A percentile compares a stretch with the other conserved stretches of the same genome.
Evolutionary conservation across 30 jellyfish, hydroid and myxozoan genomes (phyloP).

Genomic region (Catostylus mosaicus): DNA sequence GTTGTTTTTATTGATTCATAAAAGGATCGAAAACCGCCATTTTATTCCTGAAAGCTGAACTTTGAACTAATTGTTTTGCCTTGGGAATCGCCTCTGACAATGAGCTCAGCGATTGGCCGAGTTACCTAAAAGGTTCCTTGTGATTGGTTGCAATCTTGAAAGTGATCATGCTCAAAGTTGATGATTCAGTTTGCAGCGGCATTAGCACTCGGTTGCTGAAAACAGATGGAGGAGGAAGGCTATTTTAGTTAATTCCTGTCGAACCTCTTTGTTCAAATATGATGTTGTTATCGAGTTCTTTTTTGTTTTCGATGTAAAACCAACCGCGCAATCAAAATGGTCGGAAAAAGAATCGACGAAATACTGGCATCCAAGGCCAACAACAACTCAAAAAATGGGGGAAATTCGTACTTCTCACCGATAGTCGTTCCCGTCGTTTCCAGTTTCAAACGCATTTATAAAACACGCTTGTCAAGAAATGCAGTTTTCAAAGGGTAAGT

Average conservation of each 20-base stretch:
- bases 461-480: constrained; percentile 48
- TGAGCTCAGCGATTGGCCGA: background rate
- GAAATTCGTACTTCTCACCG: constrained; percentile 50
- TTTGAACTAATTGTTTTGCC: background rate
- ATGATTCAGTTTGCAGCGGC: background rate
- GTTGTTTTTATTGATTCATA: too few relatives aligned
- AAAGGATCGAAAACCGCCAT: too few relatives aligned
- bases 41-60: too few relatives aligned
- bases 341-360: constrained; percentile 58
- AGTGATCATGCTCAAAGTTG: constrained; percentile 4
- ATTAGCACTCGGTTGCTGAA: background rate
- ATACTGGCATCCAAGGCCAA: constrained; percentile 47
- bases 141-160: background rate
- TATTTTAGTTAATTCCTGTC: too few relatives aligned
- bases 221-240: background rate
- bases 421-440: constrained; percentile 65
- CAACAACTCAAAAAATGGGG: constrained; percentile 18
- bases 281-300: too few relatives aligned
- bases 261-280: too few relatives aligned
- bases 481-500: constrained; percentile 65
- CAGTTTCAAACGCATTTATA: constrained; percentile 57
- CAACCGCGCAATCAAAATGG: constrained; percentile 46
- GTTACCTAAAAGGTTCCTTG: background rate
- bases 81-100: background rate
- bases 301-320: too few relatives aligned